phyloP scores from a whole-genome alignment of 1,140 invertebrate genomes.

The Grapholita molesta region DNA sequence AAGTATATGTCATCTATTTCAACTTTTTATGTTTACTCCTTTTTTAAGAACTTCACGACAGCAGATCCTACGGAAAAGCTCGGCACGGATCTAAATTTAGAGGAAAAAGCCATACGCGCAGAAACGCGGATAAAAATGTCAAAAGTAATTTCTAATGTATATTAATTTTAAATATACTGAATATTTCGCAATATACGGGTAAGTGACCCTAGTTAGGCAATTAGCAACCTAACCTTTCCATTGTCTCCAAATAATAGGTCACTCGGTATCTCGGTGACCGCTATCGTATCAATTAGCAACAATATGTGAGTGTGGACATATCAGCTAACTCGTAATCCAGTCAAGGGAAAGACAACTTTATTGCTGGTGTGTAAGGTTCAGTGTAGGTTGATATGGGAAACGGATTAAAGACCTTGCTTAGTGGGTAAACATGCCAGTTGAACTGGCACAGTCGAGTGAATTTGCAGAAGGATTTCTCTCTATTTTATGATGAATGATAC shows the following conservation, averaged over 20 bases:
- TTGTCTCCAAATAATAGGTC: slow-evolving; percentile 1
- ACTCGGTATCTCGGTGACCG: background rate
- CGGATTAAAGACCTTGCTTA: background rate
- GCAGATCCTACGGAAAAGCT: no score
- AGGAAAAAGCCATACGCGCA: no score
- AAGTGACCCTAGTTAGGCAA: background rate
- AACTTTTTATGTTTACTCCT: no score
- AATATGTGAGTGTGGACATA: background rate
- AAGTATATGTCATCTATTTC: no score
- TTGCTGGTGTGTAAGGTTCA: background rate
- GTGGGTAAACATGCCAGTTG: background rate
- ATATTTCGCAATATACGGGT: background rate
- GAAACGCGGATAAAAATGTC: no score
- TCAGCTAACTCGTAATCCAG: background rate
- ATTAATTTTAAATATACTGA: background rate
- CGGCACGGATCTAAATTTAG: no score
- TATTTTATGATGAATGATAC: no score
- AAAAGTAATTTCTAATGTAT: no score
- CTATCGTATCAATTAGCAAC: background rate
- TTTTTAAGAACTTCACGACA: no score
- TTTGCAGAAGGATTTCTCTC: background rate
- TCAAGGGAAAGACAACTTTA: background rate
- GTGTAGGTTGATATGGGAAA: background rate
- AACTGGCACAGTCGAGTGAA: background rate
- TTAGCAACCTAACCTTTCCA: background rate